phyloP scores from a whole-genome alignment of 2,888 invertebrate genomes.

The Amphipyra tragopoginis region DNA sequence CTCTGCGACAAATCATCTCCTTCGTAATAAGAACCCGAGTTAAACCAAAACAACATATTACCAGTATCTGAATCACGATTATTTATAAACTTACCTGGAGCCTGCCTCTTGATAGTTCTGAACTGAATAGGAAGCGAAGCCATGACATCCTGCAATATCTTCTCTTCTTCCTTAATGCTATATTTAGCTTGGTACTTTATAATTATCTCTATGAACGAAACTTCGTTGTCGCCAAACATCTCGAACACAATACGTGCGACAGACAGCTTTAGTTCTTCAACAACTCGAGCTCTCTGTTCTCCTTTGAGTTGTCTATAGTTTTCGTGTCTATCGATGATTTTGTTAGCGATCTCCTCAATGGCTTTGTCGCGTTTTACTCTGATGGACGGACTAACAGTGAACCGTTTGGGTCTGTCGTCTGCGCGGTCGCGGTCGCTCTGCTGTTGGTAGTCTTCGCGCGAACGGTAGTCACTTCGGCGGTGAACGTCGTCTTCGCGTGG shows the following conservation, averaged over 20 bases:
- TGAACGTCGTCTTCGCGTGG: conserved; percentile 12
- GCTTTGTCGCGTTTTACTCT: conserved; percentile 77
- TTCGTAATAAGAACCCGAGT: not conserved
- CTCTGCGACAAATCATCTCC: not conserved
- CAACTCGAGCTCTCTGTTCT: conserved; percentile 65
- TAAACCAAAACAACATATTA: not conserved
- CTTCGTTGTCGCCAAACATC: conserved; percentile 77
- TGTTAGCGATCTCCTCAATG: conserved; percentile 70
- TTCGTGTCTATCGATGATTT: conserved; percentile 70
- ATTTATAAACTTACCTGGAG: conserved; percentile 72
- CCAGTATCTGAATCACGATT: conserved; percentile 2
- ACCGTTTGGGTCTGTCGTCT: conserved; percentile 21
- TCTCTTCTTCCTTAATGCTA: conserved; percentile 69
- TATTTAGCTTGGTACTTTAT: conserved; percentile 77
- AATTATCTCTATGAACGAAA: conserved; percentile 79
- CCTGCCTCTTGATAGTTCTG: conserved; percentile 69
- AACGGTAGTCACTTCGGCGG: conserved; percentile 20
- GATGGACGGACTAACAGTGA: conserved; percentile 19
- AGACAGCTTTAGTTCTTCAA: conserved; percentile 67
- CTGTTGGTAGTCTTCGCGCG: conserved; percentile 25
- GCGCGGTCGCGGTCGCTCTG: conserved; percentile 15
- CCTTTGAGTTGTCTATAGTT: conserved; percentile 57
- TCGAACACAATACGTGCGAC: conserved; percentile 68
- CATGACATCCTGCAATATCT: conserved; percentile 74
- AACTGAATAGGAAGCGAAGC: conserved; percentile 70